Evolutionary conservation across 2,797 vertebrate genomes (phyloP).

Genomic region (Alauda arvensis): DNA sequence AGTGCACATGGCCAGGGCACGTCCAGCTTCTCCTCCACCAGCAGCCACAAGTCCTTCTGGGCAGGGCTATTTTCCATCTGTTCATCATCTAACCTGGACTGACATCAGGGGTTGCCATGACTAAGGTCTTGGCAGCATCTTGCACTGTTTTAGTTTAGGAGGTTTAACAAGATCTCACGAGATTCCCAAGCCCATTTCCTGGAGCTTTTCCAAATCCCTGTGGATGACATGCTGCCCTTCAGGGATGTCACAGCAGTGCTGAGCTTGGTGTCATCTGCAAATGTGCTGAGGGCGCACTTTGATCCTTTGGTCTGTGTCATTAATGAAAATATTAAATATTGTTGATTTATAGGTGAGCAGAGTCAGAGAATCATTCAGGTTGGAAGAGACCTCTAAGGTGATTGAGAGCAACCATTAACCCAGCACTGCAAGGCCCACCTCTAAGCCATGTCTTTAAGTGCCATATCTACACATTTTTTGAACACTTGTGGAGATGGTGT

Average conservation of each 20-base stretch:
- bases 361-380: neutral
- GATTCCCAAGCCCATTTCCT: neutral
- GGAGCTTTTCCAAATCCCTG: neutral
- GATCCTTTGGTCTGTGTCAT: neutral
- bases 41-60: neutral
- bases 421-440: neutral
- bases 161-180: too few species aligned
- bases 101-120: accelerated
- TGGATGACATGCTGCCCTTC: neutral
- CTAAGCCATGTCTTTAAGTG: neutral
- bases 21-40: neutral
- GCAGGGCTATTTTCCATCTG: neutral
- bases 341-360: neutral
- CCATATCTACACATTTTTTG: neutral
- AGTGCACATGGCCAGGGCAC: accelerated
- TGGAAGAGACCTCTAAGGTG: neutral
- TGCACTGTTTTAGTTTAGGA: too few species aligned
- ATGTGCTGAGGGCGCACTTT: neutral
- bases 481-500: neutral
- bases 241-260: neutral
- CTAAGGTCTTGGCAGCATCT: neutral
- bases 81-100: neutral
- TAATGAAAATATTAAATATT: neutral
- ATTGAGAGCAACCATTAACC: neutral
- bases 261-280: neutral